These are phyloP conservation scores for Larimichthys polyactis DNA, from an alignment of 2,113 vertebrate genomes.

Conservation along the genomic window DNA sequence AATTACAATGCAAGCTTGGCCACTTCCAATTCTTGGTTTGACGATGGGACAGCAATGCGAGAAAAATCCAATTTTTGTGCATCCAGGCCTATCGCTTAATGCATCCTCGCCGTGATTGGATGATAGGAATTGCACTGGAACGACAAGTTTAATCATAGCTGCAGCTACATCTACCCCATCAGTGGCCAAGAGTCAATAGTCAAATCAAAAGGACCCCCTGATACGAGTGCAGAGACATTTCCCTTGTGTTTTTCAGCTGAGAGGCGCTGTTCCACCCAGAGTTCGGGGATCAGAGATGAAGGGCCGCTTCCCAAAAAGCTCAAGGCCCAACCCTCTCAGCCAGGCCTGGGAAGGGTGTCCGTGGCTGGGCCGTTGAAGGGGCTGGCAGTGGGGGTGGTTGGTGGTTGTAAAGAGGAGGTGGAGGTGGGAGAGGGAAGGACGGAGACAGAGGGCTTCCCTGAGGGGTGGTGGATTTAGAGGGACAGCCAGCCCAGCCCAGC, in stretches of 20 bases:
- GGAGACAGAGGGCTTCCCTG: slow-evolving; percentile 82
- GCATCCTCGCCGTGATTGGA: slow-evolving; percentile 64
- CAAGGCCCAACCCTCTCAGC: slow-evolving; percentile 47
- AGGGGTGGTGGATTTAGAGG: slow-evolving; percentile 80
- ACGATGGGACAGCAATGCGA: slow-evolving; percentile 68
- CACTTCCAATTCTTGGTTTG: slow-evolving; percentile 69
- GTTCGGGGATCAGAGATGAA: slow-evolving; percentile 53
- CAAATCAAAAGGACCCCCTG: slow-evolving; percentile 69
- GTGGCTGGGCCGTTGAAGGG: slow-evolving; percentile 55
- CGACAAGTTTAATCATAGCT: slow-evolving; percentile 79
- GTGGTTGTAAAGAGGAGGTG: slow-evolving; percentile 72
- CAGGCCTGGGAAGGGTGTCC: slow-evolving; percentile 61
- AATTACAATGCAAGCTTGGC: slow-evolving; percentile 73
- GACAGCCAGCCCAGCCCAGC: slow-evolving; percentile 79
- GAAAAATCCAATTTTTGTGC: slow-evolving; percentile 79
- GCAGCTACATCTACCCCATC: slow-evolving; percentile 63
- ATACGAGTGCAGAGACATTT: slow-evolving; percentile 76
- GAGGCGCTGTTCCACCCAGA: slow-evolving; percentile 59
- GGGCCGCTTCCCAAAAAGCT: slow-evolving; percentile 47
- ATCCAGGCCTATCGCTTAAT: slow-evolving; percentile 73
- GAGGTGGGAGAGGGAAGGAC: slow-evolving; percentile 50
- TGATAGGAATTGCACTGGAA: slow-evolving; percentile 67
- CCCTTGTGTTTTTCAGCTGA: slow-evolving; percentile 73
- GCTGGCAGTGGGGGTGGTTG: slow-evolving; percentile 75
- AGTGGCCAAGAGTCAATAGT: slow-evolving; percentile 73